Base-by-base conservation (phyloP, 2,888 invertebrate species). In the Leptodirus hochenwartii region DNA sequence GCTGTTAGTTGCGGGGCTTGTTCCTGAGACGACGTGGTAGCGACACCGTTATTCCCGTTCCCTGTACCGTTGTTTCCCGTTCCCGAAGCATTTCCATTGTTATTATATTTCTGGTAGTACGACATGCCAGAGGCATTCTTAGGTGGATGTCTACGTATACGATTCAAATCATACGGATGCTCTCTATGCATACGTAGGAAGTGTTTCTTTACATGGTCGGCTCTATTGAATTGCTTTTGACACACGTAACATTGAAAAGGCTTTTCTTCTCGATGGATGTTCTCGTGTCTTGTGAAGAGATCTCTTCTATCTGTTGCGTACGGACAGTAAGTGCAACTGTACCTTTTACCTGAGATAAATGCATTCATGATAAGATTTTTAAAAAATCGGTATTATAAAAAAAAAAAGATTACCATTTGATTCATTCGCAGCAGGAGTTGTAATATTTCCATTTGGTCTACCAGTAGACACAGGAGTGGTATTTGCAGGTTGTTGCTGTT, bases 191-290 rank as follows among this genome's bases (percentile, higher is more conserved):
- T 88, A 40, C 88, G 65, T 40, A 85, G 60, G 47, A 88, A 88
- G 54, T 90, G 88, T 48, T 90, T 90, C 56, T 90, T 90, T 25
- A 90, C 88, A 51, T 90, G 88, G 55, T 90, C 88, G 22, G 88
- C 88, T 29, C 88, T 67, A 55, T 88, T 90, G 59, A 90, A 90
- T 53, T 87, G 84, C 55, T 88, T 87, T 50, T 78, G 73, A 50
- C 88, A 88, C 17, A 87, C 75, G 52, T 88, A 88, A 54, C 88
- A 90, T 50, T 87, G 84, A 52, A 88, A 90, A 4, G 88, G 88
- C 51, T 90, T 88, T 51, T 88, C 87, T 51, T 85, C 85, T 43
- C 85, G 71, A 51, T 90, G 90, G 39, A 88, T 90, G 53, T 87
- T 88, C 58, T 88, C 87, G 54, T 90, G 88, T 17, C 88, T 69